A percentile compares a stretch with the other conserved stretches of the same genome.
phyloP scores from a whole-genome alignment of 2,888 invertebrate species.

The Scaptomyza polygonia region DNA sequence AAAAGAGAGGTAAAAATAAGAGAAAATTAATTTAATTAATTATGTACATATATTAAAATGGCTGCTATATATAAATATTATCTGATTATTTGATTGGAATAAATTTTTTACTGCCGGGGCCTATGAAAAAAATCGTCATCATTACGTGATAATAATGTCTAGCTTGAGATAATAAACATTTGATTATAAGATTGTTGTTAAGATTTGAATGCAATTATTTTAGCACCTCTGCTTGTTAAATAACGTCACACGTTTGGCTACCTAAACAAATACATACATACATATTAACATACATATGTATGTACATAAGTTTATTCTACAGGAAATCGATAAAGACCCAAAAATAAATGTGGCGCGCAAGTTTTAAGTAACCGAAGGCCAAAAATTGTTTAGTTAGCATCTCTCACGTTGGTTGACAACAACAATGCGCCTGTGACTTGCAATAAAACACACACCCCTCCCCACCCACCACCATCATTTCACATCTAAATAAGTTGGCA shows the following conservation, averaged over 20 bases:
- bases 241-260: background rate
- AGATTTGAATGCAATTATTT: background rate
- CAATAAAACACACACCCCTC: background rate
- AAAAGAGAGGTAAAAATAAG: slow-evolving; percentile 14
- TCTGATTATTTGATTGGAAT: too few relatives aligned
- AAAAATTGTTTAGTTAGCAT: slow-evolving; percentile 1
- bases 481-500: slow-evolving; percentile 10
- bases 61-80: too few relatives aligned
- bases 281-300: too few relatives aligned
- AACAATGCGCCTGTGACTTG: background rate
- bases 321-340: slow-evolving; percentile 59
- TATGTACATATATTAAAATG: too few relatives aligned
- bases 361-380: slow-evolving; percentile 11
- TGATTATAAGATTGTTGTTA: background rate
- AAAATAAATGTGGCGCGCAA: slow-evolving; percentile 45
- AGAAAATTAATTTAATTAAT: slow-evolving; percentile 13
- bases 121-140: slow-evolving; percentile 20
- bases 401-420: background rate
- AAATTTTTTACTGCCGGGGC: slow-evolving; percentile 24
- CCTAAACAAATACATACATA: background rate
- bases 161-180: slow-evolving; percentile 1
- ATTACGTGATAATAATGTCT: background rate
- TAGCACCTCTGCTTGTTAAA: background rate
- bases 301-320: background rate
- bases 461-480: too few relatives aligned